phyloP scores from a whole-genome alignment of 2,888 invertebrate genomes.

The Brachyptera risi region DNA sequence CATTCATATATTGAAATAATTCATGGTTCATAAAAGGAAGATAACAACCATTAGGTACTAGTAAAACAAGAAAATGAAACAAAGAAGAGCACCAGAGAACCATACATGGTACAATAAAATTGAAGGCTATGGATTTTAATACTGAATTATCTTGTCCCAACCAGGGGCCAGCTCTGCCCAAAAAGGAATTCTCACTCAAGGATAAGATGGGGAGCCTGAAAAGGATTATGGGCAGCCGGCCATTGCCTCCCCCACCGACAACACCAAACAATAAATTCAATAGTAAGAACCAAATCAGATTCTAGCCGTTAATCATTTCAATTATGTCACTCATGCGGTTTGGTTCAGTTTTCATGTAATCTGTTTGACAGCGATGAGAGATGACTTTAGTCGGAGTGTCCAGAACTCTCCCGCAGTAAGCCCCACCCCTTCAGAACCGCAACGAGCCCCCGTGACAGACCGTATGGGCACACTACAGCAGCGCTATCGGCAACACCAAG shows the following conservation, averaged over 20 bases:
- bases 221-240: slow-evolving; percentile 46
- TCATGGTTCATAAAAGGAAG: too few relatives aligned
- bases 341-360: slow-evolving; percentile 16
- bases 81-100: background rate
- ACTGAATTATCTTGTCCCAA: slow-evolving; percentile 24
- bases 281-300: slow-evolving; percentile 24
- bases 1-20: too few relatives aligned
- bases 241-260: slow-evolving; percentile 55
- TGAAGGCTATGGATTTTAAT: too few relatives aligned
- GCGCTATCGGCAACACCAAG: slow-evolving; percentile 55
- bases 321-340: slow-evolving; percentile 1
- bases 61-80: background rate
- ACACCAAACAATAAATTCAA: slow-evolving; percentile 32
- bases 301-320: slow-evolving; percentile 3
- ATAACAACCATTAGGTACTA: too few relatives aligned
- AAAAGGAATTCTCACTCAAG: slow-evolving; percentile 42
- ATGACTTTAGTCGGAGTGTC: slow-evolving; percentile 3
- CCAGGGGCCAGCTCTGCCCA: slow-evolving; percentile 35
- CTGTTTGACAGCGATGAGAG: slow-evolving; percentile 21
- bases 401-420: slow-evolving; percentile 13
- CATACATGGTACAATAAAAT: too few relatives aligned
- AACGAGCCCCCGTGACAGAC: slow-evolving; percentile 6
- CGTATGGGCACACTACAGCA: slow-evolving; percentile 46
- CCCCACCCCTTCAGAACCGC: background rate
- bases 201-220: slow-evolving; percentile 52